Conservation (phyloP, 1,140 invertebrate species). For the Bombus vancouverensis region DNA sequence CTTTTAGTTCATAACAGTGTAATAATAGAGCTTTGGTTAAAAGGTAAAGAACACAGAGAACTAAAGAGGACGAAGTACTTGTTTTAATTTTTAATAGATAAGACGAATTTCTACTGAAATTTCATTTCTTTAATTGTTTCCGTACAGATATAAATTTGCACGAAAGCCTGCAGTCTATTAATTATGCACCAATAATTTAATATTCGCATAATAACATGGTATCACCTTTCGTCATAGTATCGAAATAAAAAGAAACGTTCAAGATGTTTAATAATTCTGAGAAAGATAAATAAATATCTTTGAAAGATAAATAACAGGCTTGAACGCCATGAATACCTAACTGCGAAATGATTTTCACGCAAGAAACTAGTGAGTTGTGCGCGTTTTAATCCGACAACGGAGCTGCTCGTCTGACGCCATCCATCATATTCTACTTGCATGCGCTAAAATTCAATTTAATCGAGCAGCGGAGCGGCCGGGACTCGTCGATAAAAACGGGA, state of each 20-base stretch:
- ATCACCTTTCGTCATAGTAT: too few species aligned
- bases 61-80: too few species aligned
- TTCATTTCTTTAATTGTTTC: too few species aligned
- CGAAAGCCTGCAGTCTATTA: not conserved
- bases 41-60: too few species aligned
- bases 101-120: too few species aligned
- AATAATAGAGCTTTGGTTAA: too few species aligned
- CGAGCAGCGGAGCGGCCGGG: not conserved
- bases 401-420: conserved; percentile 19
- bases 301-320: not conserved
- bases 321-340: conserved; percentile 32
- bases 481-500: conserved; percentile 37
- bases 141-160: too few species aligned
- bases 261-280: not conserved
- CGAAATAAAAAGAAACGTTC: too few species aligned
- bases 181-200: not conserved
- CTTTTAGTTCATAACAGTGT: too few species aligned
- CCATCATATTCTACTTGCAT: conserved; percentile 47
- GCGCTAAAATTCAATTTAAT: conserved; percentile 47
- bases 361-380: conserved; percentile 11
- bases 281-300: not conserved
- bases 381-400: conserved; percentile 26
- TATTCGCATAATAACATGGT: not conserved
- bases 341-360: conserved; percentile 4
- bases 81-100: too few species aligned